These are phyloP conservation scores for Leptopilina myrica DNA, from an alignment of 2,888 invertebrate species.

Conservation along the genomic window DNA sequence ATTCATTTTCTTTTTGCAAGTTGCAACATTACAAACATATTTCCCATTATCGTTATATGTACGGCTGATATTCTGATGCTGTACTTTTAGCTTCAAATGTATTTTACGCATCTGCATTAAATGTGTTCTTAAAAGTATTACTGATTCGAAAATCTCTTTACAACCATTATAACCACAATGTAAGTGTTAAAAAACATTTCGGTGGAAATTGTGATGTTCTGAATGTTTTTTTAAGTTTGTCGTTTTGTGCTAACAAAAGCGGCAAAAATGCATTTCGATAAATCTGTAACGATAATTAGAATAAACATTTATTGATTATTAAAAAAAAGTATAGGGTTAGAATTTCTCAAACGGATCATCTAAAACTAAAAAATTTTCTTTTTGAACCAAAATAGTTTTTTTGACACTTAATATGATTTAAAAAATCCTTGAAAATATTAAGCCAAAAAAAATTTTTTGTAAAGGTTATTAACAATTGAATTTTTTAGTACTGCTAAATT, in stretches of 20 bases:
- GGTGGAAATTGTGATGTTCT: not conserved
- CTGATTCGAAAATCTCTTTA: not conserved
- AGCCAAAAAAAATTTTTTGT: too few species aligned
- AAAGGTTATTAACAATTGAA: too few species aligned
- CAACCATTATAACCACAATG: conserved; percentile 10
- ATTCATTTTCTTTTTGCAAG: conserved; percentile 44
- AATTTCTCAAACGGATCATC: too few species aligned
- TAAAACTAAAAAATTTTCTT: too few species aligned
- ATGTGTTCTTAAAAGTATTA: not conserved
- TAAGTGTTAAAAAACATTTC: not conserved
- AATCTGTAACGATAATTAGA: too few species aligned
- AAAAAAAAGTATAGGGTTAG: too few species aligned
- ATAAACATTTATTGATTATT: too few species aligned
- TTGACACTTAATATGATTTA: too few species aligned
- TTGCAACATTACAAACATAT: conserved; percentile 42
- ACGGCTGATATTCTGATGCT: not conserved
- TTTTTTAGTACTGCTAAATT: too few species aligned
- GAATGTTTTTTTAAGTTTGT: not conserved
- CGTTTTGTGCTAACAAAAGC: not conserved
- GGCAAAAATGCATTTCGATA: too few species aligned
- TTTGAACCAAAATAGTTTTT: too few species aligned
- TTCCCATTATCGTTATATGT: conserved; percentile 35
- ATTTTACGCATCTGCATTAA: not conserved
- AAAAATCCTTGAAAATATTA: too few species aligned
- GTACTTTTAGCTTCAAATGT: not conserved